Evolutionary conservation across 2,888 invertebrate species (phyloP).

Genomic region (Beris chalybata): DNA sequence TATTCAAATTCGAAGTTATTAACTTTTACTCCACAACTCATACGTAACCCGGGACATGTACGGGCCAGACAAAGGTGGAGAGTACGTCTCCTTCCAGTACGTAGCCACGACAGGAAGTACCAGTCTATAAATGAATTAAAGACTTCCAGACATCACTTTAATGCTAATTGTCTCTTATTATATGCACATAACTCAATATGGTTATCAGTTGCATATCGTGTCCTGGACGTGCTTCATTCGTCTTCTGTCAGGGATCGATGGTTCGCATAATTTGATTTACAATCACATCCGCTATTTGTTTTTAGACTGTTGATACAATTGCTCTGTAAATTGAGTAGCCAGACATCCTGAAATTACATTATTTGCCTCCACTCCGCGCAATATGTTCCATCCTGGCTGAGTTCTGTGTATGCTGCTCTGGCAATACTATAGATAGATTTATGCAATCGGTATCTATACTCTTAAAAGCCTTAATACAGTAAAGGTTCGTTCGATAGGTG

Average conservation of each 20-base stretch:
- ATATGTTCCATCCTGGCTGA: conserved; percentile 13
- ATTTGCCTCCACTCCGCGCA: conserved; percentile 26
- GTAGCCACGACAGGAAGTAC: no score
- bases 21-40: no score
- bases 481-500: no score
- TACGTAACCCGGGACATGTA: no score
- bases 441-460: no score
- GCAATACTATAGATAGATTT: no score
- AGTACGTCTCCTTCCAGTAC: no score
- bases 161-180: conserved; percentile 7
- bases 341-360: conserved; percentile 30
- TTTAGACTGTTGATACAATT: conserved; percentile 32
- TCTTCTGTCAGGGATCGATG: conserved; percentile 15
- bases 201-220: conserved; percentile 23
- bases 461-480: no score
- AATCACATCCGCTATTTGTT: conserved; percentile 33
- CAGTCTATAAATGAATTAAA: conserved; percentile 25
- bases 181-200: conserved; percentile 31
- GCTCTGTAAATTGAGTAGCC: conserved; percentile 24
- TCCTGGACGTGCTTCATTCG: conserved; percentile 4
- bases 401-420: no score
- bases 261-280: conserved; percentile 30
- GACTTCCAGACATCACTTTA: conserved; percentile 23
- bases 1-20: no score
- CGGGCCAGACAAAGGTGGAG: no score